Conservation (phyloP, 2,113 vertebrate genomes). For the human (Homo sapiens) region GRCh38 chr12:103863501-103864000, state of each 20-base stretch:
- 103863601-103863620: neutral
- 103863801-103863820: neutral
- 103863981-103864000: neutral
- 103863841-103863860: neutral
- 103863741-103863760: neutral
- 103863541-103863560: neutral
- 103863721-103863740: neutral
- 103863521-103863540: neutral
- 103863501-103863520: neutral
- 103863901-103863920: neutral
- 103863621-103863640: neutral
- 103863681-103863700: neutral
- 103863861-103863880: neutral
- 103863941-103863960: neutral
- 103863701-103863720: fast-evolving
- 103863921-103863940: neutral
- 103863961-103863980: neutral
- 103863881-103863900: neutral
- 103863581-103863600: neutral
- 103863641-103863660: neutral
- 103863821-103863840: neutral
- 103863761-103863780: neutral
- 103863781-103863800: neutral
- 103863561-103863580: neutral
- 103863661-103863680: neutral